Evolutionary conservation across 2,888 invertebrate genomes (phyloP).

Genomic region (Augochlorella aurata): DNA sequence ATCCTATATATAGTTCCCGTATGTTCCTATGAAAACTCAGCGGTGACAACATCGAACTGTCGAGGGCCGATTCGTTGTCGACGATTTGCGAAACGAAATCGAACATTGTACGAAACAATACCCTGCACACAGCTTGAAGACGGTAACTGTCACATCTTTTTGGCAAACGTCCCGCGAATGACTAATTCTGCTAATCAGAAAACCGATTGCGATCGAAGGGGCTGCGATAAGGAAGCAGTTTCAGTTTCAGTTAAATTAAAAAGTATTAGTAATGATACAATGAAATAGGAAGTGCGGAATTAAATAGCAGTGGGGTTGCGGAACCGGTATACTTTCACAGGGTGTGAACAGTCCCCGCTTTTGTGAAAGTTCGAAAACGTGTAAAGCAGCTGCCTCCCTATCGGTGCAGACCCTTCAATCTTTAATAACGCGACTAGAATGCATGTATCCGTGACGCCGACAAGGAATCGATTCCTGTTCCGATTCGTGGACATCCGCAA

Average conservation of each 20-base stretch:
- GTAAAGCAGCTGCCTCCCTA: not conserved
- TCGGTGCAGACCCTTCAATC: not conserved
- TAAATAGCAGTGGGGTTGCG: not conserved
- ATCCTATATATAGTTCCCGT: conserved; percentile 16
- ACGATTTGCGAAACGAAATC: conserved; percentile 19
- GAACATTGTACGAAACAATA: conserved; percentile 1
- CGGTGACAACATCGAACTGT: conserved; percentile 57
- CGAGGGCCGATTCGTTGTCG: conserved; percentile 48
- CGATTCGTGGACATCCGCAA: conserved; percentile 41
- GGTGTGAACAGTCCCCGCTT: not conserved
- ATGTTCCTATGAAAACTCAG: conserved; percentile 56
- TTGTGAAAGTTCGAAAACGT: not conserved
- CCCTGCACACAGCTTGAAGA: not conserved
- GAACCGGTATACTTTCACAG: not conserved
- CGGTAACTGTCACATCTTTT: not conserved
- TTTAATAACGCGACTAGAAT: not conserved
- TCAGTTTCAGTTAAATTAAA: not conserved
- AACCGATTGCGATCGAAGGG: not conserved
- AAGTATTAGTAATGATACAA: not conserved
- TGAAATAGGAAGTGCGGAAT: not conserved
- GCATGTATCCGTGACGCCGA: conserved; percentile 19
- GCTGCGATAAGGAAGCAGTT: not conserved
- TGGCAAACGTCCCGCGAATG: not conserved
- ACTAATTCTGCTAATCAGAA: not conserved
- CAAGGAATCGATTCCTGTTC: conserved; percentile 51